Evolutionary conservation across 2,888 invertebrate species (phyloP), one percentile per base, ranked within the genome.

Genomic region (Galerucella calmariensis): DNA sequence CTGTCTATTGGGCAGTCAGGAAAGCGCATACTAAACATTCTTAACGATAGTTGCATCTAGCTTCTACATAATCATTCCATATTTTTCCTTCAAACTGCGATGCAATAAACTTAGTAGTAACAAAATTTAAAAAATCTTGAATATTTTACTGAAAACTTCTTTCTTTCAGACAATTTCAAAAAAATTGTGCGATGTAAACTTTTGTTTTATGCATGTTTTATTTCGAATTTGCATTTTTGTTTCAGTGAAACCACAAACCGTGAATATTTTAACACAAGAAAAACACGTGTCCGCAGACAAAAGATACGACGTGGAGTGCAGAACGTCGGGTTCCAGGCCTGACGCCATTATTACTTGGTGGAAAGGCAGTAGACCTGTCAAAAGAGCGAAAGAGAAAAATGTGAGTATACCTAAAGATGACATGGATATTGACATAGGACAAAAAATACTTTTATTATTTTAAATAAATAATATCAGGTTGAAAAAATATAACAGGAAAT

Each of bases 281-380:
- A 91, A 92, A 83, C 93, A 93, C 85, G 92, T 97, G 72, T 95
- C 94, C 24, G 95, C 95, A 0, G 95, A 95, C 84, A 94, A 94
- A 85, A 91, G 94, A 78, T 95, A 96, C 87, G 95, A 95, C 83
- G 92, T 97, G 76, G 95, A 96, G 85, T 97, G 97, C 87, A 92
- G 93, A 84, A 94, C 95, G 74, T 92, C 93, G 0, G 97, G 97
- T 72, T 96, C 96, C 14, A 90, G 95, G 78, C 96, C 97, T 9
- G 93, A 94, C 78, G 95, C 96, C 3, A 90, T 92, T 74, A 94
- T 97, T 84, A 94, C 95, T 66, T 97, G 97, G 97, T 96, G 95
- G 95, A 95, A 95, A 86, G 94, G 93, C 82, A 94, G 92, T 85
- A 90, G 93, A 82, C 94, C 93, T 87, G 91, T 95, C 79, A 94